These are phyloP conservation scores for Buphagus erythrorhynchus DNA, from an alignment of 2,797 vertebrate species.

Conservation along the genomic window DNA sequence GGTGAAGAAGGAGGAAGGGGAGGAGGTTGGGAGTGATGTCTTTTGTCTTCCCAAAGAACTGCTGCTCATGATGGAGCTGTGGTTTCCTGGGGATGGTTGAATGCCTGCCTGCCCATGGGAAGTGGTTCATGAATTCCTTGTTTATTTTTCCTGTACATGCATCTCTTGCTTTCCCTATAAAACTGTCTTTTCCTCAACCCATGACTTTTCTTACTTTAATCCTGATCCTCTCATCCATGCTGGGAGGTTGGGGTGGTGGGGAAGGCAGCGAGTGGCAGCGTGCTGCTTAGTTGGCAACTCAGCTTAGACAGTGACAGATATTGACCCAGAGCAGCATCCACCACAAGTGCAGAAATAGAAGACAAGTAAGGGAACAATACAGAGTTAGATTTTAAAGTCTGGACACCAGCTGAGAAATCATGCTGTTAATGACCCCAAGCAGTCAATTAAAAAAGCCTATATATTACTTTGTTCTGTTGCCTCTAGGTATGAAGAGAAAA, in stretches of 20 bases:
- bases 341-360: neutral
- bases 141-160: neutral
- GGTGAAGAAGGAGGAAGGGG: neutral
- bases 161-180: neutral
- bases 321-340: neutral
- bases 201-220: neutral
- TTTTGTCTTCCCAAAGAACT: neutral
- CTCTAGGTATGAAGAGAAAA: neutral
- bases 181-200: neutral
- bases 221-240: neutral
- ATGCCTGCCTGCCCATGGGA: neutral
- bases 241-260: neutral
- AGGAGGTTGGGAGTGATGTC: neutral
- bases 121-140: neutral
- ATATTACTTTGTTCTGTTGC: neutral
- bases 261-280: accelerated
- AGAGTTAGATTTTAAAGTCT: neutral
- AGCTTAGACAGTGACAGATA: neutral
- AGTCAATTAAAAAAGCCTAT: neutral
- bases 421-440: neutral
- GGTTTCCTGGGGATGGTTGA: neutral
- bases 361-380: neutral
- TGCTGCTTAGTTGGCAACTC: neutral
- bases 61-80: neutral
- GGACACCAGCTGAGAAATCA: neutral